Conservation (phyloP, 2,113 vertebrate species). For the Eubucco bourcierii region DNA sequence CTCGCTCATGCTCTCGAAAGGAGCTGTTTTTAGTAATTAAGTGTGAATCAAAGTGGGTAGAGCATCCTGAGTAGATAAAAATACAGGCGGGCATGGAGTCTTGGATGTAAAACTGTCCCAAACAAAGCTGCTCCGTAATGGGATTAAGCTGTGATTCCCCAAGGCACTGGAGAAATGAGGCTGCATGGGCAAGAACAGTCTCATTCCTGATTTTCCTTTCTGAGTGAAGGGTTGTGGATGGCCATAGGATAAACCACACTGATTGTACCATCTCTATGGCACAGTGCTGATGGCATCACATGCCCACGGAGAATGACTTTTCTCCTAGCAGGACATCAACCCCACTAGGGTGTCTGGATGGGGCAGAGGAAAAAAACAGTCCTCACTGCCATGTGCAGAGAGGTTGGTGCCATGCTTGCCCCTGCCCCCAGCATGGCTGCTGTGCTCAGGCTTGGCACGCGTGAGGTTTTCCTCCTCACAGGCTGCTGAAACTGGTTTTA, state of each 20-base stretch:
- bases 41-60: background rate
- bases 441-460: background rate
- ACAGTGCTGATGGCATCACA: fast-evolving
- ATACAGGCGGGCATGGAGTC: background rate
- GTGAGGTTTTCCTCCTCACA: fast-evolving
- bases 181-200: background rate
- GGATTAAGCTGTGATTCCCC: background rate
- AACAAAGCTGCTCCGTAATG: background rate
- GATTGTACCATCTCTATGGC: fast-evolving
- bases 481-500: conserved; percentile 40
- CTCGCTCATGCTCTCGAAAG: background rate
- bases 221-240: background rate
- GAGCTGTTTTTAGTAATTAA: background rate
- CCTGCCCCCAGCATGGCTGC: background rate
- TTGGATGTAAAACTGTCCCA: background rate
- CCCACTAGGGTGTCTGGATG: background rate
- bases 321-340: background rate
- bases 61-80: background rate
- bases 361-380: background rate
- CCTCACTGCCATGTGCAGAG: fast-evolving
- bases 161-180: background rate
- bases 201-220: background rate
- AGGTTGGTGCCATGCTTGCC: background rate
- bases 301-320: fast-evolving
- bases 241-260: background rate